Conservation (phyloP, 2,797 vertebrate genomes). For the Propithecus deckenii region DNA sequence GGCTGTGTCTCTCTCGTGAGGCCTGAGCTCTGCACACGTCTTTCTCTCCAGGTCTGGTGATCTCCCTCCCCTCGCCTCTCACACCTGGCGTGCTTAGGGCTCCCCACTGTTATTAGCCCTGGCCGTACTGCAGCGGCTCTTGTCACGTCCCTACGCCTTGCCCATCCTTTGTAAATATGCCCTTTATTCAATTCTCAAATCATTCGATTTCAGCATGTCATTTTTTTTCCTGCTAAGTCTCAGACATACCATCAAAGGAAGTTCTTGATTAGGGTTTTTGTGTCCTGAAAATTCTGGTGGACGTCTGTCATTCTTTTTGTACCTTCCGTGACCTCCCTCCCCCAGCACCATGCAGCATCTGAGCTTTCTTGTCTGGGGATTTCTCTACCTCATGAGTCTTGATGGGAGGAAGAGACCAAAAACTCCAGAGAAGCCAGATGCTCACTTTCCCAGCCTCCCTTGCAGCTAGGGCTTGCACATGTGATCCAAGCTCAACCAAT, state of each 20-base stretch:
- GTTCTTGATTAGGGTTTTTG: conserved; percentile 45
- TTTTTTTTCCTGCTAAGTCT: background rate
- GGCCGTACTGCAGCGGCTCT: background rate
- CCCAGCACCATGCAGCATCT: background rate
- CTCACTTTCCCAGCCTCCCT: background rate
- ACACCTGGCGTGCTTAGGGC: background rate
- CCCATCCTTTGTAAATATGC: background rate
- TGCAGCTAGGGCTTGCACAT: background rate
- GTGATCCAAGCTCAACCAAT: background rate
- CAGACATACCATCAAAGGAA: conserved; percentile 52
- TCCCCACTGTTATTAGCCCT: background rate
- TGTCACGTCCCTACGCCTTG: background rate
- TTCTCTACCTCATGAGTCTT: background rate
- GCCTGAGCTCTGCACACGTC: background rate
- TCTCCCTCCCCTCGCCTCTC: background rate
- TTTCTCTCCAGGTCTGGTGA: background rate
- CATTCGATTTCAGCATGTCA: background rate
- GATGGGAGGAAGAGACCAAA: background rate
- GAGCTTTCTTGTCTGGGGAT: background rate
- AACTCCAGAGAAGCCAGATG: background rate
- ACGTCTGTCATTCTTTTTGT: background rate
- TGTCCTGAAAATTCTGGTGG: background rate
- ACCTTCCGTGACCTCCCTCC: background rate
- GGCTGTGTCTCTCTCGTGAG: background rate
- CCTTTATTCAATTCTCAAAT: background rate